Percentiles rank a stretch among this genome's conserved stretches.
These are phyloP conservation scores for Acanthosepion esculentum DNA, from an alignment of 2,888 invertebrate species.

Conservation along the genomic window DNA sequence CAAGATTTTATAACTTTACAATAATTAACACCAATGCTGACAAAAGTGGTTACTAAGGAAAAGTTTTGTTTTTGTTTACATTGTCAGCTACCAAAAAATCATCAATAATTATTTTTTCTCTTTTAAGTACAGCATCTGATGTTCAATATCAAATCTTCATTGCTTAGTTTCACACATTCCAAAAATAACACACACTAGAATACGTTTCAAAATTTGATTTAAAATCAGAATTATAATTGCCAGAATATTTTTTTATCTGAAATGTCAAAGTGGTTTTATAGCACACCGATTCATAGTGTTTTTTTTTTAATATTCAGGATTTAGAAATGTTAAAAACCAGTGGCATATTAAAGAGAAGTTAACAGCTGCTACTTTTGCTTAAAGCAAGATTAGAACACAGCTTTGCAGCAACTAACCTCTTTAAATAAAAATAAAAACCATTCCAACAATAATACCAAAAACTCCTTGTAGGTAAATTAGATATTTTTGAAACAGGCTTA, in stretches of 20 bases:
- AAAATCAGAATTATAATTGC: not conserved
- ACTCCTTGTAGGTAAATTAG: not conserved
- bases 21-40: too few species aligned
- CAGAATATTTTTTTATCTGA: not conserved
- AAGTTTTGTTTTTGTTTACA: too few species aligned
- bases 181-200: not conserved
- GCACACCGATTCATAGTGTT: not conserved
- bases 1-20: too few species aligned
- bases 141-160: too few species aligned
- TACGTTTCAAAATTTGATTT: not conserved
- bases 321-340: not conserved
- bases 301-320: not conserved
- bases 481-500: not conserved
- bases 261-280: not conserved
- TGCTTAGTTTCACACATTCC: not conserved
- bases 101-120: too few species aligned
- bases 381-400: not conserved
- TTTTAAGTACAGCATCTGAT: too few species aligned
- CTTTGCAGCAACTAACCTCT: not conserved
- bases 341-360: not conserved
- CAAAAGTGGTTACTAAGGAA: too few species aligned
- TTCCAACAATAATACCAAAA: not conserved
- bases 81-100: too few species aligned
- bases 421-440: not conserved
- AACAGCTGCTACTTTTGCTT: conserved; percentile 5